These are phyloP conservation scores for Saimiri boliviensis DNA, from an alignment of 2,113 vertebrate species.

Conservation along the genomic window DNA sequence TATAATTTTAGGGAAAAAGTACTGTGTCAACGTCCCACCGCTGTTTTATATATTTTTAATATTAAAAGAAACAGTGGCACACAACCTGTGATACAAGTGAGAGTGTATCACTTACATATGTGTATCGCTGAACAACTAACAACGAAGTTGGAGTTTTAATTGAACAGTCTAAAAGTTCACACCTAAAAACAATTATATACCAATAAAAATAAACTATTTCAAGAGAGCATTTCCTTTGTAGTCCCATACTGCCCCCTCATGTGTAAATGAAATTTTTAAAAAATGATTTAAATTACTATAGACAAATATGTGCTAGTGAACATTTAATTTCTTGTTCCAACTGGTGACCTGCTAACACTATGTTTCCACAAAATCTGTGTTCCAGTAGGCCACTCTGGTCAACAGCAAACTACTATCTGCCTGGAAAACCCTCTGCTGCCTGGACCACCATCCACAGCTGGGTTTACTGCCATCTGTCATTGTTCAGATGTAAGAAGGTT, in stretches of 20 bases:
- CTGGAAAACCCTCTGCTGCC: slow-evolving; percentile 49
- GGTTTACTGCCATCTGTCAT: slow-evolving; percentile 54
- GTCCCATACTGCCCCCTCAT: slow-evolving; percentile 87
- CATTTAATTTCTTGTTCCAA: slow-evolving; percentile 56
- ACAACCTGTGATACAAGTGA: not conserved
- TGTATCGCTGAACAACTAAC: not conserved
- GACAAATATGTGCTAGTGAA: slow-evolving; percentile 79
- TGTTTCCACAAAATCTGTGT: slow-evolving; percentile 39
- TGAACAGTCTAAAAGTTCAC: slow-evolving; percentile 57
- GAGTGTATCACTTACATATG: not conserved
- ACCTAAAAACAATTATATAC: slow-evolving; percentile 69
- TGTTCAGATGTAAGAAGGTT: slow-evolving; percentile 14
- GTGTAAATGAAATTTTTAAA: slow-evolving; percentile 72
- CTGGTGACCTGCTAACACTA: slow-evolving; percentile 58
- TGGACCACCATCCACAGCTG: slow-evolving; percentile 27
- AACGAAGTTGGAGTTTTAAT: slow-evolving; percentile 39
- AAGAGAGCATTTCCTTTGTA: slow-evolving; percentile 68
- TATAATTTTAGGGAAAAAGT: not conserved
- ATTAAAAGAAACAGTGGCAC: not conserved
- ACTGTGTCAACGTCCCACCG: not conserved
- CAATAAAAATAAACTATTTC: slow-evolving; percentile 68
- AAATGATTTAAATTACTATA: slow-evolving; percentile 53
- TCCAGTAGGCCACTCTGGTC: slow-evolving; percentile 47
- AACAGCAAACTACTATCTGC: slow-evolving; percentile 50
- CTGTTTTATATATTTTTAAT: not conserved